Conservation (phyloP, 2,113 vertebrate species). For the Theristicus caerulescens region DNA sequence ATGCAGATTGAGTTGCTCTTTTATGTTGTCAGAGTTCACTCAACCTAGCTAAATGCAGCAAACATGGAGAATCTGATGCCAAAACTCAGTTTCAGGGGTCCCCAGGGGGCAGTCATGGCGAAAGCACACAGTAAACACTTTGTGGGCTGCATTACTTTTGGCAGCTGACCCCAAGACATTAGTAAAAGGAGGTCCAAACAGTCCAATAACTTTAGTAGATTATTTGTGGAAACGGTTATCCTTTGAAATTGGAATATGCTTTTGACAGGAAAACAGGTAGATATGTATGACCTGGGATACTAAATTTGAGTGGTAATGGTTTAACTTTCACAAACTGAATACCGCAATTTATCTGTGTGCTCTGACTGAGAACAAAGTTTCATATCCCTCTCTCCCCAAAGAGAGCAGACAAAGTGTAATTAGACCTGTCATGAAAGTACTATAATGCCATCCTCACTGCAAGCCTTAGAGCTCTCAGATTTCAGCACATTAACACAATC, state of each 20-base stretch:
- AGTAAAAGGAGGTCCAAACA: constrained; percentile 52
- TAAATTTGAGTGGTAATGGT: constrained; percentile 44
- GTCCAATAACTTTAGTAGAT: constrained; percentile 33
- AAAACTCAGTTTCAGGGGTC: neutral
- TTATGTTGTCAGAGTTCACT: neutral
- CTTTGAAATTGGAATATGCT: neutral
- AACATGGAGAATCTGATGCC: neutral
- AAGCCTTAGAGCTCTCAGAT: constrained; percentile 1
- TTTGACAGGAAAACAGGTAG: constrained; percentile 18
- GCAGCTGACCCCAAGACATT: constrained; percentile 38
- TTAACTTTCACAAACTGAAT: constrained; percentile 62
- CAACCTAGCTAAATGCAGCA: neutral
- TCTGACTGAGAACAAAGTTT: constrained; percentile 19
- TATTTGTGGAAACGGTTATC: constrained; percentile 33
- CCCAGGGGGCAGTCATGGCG: neutral
- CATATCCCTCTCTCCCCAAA: neutral
- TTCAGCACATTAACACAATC: neutral
- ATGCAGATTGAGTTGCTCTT: neutral
- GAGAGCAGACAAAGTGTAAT: constrained; percentile 48
- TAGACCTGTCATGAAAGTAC: neutral
- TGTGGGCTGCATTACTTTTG: neutral
- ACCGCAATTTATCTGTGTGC: constrained; percentile 9
- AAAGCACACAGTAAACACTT: neutral
- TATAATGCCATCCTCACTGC: constrained; percentile 37
- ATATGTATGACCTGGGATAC: constrained; percentile 6